Evolutionary conservation across 2,797 vertebrate species (phyloP), one percentile per base, ranked within the genome.

Genomic region (Sebastes oblongus): DNA sequence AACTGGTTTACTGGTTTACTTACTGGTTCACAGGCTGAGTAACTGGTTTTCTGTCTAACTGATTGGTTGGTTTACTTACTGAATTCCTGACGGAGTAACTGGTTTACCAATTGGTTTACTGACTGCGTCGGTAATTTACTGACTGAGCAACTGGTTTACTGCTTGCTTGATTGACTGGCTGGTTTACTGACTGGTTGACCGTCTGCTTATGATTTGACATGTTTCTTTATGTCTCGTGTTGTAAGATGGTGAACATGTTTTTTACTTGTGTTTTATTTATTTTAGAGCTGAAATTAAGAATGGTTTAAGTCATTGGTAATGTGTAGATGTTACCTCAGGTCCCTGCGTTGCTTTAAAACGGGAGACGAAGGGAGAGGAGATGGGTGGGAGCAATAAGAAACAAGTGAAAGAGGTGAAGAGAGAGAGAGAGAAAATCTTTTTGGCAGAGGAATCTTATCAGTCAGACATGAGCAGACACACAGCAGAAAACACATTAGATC

Each of bases 401-500:
- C 9, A 13, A 56, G 32, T 11, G 58, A 25, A 25, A 7, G 58
- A 76, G 36, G 29, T 5, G 24, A n/a, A n/a, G 11, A 14, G 8
- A 18, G 27, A 42, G 27, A 39, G 30, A 18, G 68, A 22, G 36
- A 39, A 6, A 14, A 39, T 39, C 36, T 62, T 4, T 66, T 72
- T 82, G 74, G 62, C 58, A 69, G 72, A 75, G 65, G 62, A 75
- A 66, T 24, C 52, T 12, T 59, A 78, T 87, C 76, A 64, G n/a
- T 69, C 66, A 60, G 61, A 81, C 88, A 80, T 82, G 84, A 91
- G 84, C 67, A 80, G 64, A 84, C 83, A 87, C 66, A 56, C 56
- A 27, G 29, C 58, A 78, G 56, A 70, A 66, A 76, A 64, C 25
- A 80, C 72, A 54, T 68, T 42, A 81, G 13, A 67, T 68, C 18